Evolutionary conservation across 2,888 invertebrate species (phyloP).

Genomic region (Caradrina clavipalpis): DNA sequence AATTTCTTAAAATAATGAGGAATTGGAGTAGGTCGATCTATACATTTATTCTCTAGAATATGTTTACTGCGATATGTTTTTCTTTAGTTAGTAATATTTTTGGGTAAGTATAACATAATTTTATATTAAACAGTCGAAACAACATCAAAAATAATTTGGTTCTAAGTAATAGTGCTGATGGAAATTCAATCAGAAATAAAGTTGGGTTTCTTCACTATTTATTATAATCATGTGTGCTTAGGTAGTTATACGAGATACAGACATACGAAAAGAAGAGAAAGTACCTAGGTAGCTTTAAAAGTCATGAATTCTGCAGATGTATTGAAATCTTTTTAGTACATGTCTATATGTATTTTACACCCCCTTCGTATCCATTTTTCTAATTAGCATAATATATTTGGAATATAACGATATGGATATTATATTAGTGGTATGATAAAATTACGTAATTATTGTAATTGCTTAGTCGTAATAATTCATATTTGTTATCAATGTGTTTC

Average conservation of each 20-base stretch:
- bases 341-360: background rate
- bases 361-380: background rate
- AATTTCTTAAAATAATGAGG: background rate
- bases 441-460: constrained; percentile 39
- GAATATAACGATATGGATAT: background rate
- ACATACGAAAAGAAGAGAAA: too few species aligned
- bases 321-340: too few species aligned
- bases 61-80: background rate
- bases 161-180: background rate
- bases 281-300: too few species aligned
- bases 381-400: background rate
- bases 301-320: too few species aligned
- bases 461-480: constrained; percentile 42
- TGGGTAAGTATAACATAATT: background rate
- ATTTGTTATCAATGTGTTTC: constrained; percentile 35
- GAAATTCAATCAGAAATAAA: constrained; percentile 16
- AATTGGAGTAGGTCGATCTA: background rate
- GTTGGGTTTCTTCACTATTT: background rate
- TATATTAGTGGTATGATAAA: too few species aligned
- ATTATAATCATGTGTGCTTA: too few species aligned
- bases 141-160: constrained; percentile 13
- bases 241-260: too few species aligned
- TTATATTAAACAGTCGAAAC: constrained; percentile 2
- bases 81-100: background rate
- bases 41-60: too few species aligned